Evolutionary conservation across 2,113 vertebrate species (phyloP).

Genomic region (Melozone crissalis): DNA sequence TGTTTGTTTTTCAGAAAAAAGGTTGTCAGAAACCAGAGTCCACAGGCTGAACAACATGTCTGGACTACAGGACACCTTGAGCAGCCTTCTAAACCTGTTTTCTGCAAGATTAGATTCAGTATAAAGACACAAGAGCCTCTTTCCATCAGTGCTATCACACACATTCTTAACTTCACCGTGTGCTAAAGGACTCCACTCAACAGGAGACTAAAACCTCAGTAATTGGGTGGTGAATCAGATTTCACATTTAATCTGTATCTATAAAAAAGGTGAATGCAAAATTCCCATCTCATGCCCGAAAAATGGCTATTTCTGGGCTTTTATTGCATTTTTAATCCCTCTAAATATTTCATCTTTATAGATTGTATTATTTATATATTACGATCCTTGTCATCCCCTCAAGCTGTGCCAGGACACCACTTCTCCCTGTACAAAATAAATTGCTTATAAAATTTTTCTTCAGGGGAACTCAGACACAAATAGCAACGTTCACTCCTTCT

Average conservation of each 20-base stretch:
- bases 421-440: slow-evolving; percentile 48
- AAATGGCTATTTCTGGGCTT: slow-evolving; percentile 14
- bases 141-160: not conserved
- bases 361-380: slow-evolving; percentile 58
- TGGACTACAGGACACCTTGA: not conserved
- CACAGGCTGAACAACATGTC: not conserved
- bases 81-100: not conserved
- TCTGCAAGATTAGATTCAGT: not conserved
- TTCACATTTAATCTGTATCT: not conserved
- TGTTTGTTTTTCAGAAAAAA: not conserved
- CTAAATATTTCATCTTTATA: slow-evolving; percentile 57
- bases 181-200: not conserved
- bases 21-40: not conserved
- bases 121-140: not conserved
- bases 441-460: slow-evolving; percentile 49
- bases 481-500: slow-evolving; percentile 17
- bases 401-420: slow-evolving; percentile 30
- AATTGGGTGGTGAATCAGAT: not conserved
- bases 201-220: not conserved
- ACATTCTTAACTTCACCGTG: not conserved
- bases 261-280: not conserved
- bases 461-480: slow-evolving; percentile 26
- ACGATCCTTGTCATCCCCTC: slow-evolving; percentile 25
- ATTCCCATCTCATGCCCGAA: not conserved
- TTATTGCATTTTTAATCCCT: slow-evolving; percentile 56